Evolutionary conservation across 2,888 invertebrate species (phyloP).

Genomic region (Caenorhabditis sinica): DNA sequence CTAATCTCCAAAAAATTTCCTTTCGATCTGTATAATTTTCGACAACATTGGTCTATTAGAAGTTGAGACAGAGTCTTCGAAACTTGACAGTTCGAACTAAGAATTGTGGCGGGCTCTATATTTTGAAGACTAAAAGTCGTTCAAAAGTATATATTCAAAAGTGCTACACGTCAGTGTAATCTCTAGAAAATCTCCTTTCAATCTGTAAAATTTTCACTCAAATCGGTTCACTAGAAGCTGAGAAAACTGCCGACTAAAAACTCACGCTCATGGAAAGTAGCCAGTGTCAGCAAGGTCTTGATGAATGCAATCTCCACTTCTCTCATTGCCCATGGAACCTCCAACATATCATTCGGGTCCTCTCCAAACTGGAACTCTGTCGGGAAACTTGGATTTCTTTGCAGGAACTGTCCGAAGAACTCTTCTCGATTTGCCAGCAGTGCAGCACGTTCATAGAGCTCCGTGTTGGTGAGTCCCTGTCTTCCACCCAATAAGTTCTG

Average conservation of each 20-base stretch:
- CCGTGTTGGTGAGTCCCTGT: not conserved
- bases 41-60: too few species aligned
- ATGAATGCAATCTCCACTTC: conserved; percentile 33
- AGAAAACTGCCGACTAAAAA: not conserved
- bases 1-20: too few species aligned
- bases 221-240: not conserved
- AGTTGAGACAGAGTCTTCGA: too few species aligned
- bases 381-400: not conserved
- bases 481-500: not conserved
- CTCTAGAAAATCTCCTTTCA: not conserved
- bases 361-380: not conserved
- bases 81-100: too few species aligned
- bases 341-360: not conserved
- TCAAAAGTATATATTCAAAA: too few species aligned
- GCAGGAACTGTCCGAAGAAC: conserved; percentile 20
- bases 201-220: not conserved
- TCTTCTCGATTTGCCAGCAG: not conserved
- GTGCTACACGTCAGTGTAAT: too few species aligned
- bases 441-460: conserved; percentile 14
- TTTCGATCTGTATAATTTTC: too few species aligned
- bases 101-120: too few species aligned
- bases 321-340: conserved; percentile 19
- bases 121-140: too few species aligned
- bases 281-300: conserved; percentile 30
- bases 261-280: not conserved